phyloP scores from a whole-genome alignment of 2,797 vertebrate genomes.

The Lophotriccus pileatus region DNA sequence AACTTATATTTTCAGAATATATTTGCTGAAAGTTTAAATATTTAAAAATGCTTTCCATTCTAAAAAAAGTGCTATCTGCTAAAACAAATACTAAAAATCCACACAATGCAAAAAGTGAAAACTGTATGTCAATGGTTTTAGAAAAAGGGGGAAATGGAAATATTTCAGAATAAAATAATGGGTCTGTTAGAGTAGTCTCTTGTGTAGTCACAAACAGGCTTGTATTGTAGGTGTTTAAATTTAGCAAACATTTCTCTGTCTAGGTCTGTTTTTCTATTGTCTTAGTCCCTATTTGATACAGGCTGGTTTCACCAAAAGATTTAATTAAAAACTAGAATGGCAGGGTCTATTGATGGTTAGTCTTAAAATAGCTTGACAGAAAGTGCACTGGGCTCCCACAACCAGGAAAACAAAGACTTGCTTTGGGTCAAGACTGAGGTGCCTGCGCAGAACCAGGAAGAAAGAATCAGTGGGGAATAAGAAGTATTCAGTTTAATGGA shows the following conservation, averaged over 20 bases:
- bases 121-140: not conserved
- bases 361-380: not conserved
- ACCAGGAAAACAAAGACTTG: not conserved
- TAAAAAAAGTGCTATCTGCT: not conserved
- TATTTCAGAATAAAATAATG: not conserved
- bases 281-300: not conserved
- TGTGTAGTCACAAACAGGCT: not conserved
- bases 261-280: not conserved
- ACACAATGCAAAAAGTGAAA: not conserved
- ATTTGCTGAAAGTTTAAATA: not conserved
- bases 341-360: not conserved
- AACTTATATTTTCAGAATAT: not conserved
- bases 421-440: not conserved
- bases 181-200: not conserved
- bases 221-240: not conserved
- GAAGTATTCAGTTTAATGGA: not conserved
- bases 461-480: not conserved
- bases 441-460: not conserved
- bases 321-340: not conserved
- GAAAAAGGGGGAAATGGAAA: not conserved
- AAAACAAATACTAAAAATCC: not conserved
- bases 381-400: not conserved
- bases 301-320: not conserved
- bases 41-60: not conserved
- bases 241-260: not conserved